Conservation (phyloP, 2,888 invertebrate genomes). For the Sarcophaga caerulescens region DNA sequence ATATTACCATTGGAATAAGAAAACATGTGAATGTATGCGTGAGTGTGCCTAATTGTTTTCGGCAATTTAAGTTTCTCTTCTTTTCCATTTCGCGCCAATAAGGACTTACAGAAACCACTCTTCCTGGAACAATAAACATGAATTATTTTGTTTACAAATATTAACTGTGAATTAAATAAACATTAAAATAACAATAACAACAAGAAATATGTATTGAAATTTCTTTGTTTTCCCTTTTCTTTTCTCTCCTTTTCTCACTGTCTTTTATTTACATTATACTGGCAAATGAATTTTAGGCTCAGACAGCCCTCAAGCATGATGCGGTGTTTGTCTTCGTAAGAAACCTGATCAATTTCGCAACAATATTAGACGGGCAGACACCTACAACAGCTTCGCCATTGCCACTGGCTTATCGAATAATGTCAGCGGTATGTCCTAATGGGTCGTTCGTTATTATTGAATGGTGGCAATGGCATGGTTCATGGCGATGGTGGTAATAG, state of each 20-base stretch:
- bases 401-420: constrained; percentile 70
- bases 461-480: constrained; percentile 81
- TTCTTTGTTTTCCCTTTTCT: neutral
- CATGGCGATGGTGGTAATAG: constrained; percentile 79
- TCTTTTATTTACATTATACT: constrained; percentile 1
- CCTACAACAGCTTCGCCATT: constrained; percentile 76
- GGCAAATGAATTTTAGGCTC: constrained; percentile 84
- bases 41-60: constrained; percentile 7
- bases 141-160: constrained; percentile 17
- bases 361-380: constrained; percentile 85
- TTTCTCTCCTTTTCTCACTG: neutral
- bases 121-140: neutral
- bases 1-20: constrained; percentile 66
- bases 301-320: constrained; percentile 97
- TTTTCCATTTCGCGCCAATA: neutral
- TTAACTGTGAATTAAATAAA: constrained; percentile 36
- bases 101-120: no score
- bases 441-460: constrained; percentile 83
- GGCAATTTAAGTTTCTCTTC: neutral
- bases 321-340: constrained; percentile 94
- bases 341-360: constrained; percentile 91
- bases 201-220: constrained; percentile 1
- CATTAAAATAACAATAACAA: constrained; percentile 26
- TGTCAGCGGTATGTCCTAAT: constrained; percentile 67
- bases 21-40: neutral